Conservation (phyloP, 1,140 invertebrate genomes). For the Helicoverpa zea region DNA sequence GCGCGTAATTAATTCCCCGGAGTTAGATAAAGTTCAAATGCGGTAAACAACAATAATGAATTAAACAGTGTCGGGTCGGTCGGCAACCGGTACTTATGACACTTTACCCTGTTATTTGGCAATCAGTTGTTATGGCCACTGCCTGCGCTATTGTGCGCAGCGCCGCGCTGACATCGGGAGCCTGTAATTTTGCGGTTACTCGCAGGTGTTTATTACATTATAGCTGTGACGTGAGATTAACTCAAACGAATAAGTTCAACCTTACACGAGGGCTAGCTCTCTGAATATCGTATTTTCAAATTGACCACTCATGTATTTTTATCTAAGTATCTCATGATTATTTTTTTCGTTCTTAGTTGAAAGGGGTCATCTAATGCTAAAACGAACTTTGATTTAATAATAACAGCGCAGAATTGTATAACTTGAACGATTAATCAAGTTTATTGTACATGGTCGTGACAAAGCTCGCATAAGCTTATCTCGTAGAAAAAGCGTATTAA, state of each 20-base stretch:
- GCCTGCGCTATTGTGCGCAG: conserved; percentile 65
- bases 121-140: conserved; percentile 68
- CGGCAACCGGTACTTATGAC: conserved; percentile 70
- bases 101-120: conserved; percentile 82
- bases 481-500: conserved; percentile 49
- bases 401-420: conserved; percentile 10
- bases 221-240: conserved; percentile 49
- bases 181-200: conserved; percentile 83
- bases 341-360: not conserved
- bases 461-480: conserved; percentile 33
- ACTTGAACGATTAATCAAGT: conserved; percentile 33
- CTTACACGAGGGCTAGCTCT: conserved; percentile 46
- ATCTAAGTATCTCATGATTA: not conserved
- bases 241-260: conserved; percentile 43
- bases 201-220: conserved; percentile 76
- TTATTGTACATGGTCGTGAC: conserved; percentile 9
- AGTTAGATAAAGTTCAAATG: conserved; percentile 53
- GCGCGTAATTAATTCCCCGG: conserved; percentile 38
- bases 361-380: not conserved
- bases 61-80: conserved; percentile 59
- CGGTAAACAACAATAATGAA: conserved; percentile 66
- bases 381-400: conserved; percentile 33
- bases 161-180: conserved; percentile 70
- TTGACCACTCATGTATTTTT: not conserved
- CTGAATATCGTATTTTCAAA: not conserved